Conservation (phyloP, 2,113 vertebrate genomes). For the Varanus salvator region DNA sequence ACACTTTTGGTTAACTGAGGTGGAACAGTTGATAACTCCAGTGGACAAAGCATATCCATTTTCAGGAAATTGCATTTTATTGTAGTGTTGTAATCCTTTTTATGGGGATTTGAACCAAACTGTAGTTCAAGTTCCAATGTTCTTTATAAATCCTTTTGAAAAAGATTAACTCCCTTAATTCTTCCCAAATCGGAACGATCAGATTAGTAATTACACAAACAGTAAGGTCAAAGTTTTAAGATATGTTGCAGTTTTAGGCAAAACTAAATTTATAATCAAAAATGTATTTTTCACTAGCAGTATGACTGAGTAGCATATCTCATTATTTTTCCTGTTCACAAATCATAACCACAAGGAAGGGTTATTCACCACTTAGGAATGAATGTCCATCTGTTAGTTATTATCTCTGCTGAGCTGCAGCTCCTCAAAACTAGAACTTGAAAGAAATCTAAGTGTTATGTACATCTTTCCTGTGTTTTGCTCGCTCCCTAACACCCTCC, state of each 20-base stretch:
- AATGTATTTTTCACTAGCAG: constrained; percentile 34
- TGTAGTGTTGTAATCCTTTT: constrained; percentile 14
- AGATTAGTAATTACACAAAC: not conserved
- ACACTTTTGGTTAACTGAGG: constrained; percentile 7
- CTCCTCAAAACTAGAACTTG: constrained; percentile 53
- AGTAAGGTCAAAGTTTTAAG: not conserved
- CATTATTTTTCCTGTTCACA: constrained; percentile 66
- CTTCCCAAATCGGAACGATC: not conserved
- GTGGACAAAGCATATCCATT: not conserved
- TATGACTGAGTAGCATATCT: constrained; percentile 53
- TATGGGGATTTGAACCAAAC: constrained; percentile 11
- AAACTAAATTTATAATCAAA: constrained; percentile 44
- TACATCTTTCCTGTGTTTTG: constrained; percentile 30
- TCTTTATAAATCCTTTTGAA: constrained; percentile 19
- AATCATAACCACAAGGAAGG: constrained; percentile 68
- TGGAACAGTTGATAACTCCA: constrained; percentile 13
- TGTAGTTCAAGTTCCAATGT: not conserved
- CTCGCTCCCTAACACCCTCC: not conserved
- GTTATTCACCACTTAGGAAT: constrained; percentile 76
- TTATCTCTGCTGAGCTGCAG: constrained; percentile 66
- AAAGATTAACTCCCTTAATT: not conserved
- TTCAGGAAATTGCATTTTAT: constrained; percentile 19
- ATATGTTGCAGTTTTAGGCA: not conserved
- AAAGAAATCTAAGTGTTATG: constrained; percentile 48
- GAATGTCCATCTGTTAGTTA: constrained; percentile 75